Base-by-base conservation (phyloP, 2,888 invertebrate species). In the Caenorhabditis sp. region DNA sequence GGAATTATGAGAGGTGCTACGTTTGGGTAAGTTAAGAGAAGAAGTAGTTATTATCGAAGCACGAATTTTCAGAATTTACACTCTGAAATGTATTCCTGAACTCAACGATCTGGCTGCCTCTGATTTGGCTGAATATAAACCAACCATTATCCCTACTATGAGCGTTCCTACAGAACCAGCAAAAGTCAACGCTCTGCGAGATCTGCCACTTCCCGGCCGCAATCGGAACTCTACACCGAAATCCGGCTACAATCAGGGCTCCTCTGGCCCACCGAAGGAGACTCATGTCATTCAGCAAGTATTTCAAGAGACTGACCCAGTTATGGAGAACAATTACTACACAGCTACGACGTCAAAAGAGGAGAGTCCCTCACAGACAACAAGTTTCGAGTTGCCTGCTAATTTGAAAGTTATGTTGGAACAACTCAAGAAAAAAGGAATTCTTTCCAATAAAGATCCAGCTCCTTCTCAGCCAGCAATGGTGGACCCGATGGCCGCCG, bases 1-100 rank as follows among this genome's bases (percentile, higher is more conserved):
- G 82, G 82, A 26, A 19, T 76, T 2, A 31, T 72, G 56, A 35
- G 64, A 31, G 76, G 66, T 19, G 58, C 82, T 1, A 66, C 72
- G 28, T 82, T 82, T 51, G 72, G 70, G 81, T 81, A 64, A 74
- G 73, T 54, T 1, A 28, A 69, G 16, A 7, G n/a, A n/a, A 1
- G 6, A 26, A 64, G 47, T 68, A 24, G 19, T 58, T 49, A 41
- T 41, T 8, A 41, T 41, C 38, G 10, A 41, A 35, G 31, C 8
- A 10, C 7, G 24, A 24, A 24, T n/a, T 79, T 73, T 24, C 73
- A 80, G 74, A 44, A 12, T 24, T 2, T 49, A 31, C 19, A 56
- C 51, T 6, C 24, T 72, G 5, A 28, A 56, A 12, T 64, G 72
- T 24, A 35, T 49, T 6, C 61, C 72, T 16, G 41, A 31, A 8